Evolutionary conservation across 2,113 vertebrate species (phyloP), one percentile per base, ranked within the genome.

Genomic region (Chaetura pelagica): DNA sequence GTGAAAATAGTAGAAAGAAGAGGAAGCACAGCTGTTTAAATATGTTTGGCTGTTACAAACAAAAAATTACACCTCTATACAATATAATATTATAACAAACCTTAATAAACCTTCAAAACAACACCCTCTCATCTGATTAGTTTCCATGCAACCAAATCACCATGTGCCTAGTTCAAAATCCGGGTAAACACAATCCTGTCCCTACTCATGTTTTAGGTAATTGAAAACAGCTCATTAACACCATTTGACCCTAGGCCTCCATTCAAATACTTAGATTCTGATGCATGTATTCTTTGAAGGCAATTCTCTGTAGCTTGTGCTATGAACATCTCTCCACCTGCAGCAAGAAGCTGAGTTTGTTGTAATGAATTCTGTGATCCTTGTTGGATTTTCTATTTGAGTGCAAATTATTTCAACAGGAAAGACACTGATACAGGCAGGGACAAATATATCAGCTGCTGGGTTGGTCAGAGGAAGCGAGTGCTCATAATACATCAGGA

Each of bases 201-300:
- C 26, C 78, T 80, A 46, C 73, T 58, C 69, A 73, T 54, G 49
- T 78, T 58, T 66, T 89, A 90, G 73, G 76, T 69, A 91, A 79
- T 34, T 95, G 71, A 93, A 91, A 93, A 64, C 49, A 94, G 74
- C 54, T 76, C 74, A 85, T 90, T 95, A 95, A 93, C 71, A 80
- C 48, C 16, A 20, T 66, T 91, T 96, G 89, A 95, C 81, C 87
- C 67, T 17, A 76, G 38, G 71, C 35, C 40, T 76, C 48, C 1
- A 6, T 27, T 55, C 44, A 35, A 75, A 69, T 12, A 79, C 74
- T 95, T 91, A 69, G 81, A 73, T 94, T 89, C 35, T 38, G 67
- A 69, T 8, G 40, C 1, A 4, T 10, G 49, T 85, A 91, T 67
- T 32, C 78, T 91, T 68, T 94, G 78, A 93, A 92, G 44, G 81